Evolutionary conservation across 2,113 vertebrate genomes (phyloP).

Genomic region (Campylomormyrus numenius): DNA sequence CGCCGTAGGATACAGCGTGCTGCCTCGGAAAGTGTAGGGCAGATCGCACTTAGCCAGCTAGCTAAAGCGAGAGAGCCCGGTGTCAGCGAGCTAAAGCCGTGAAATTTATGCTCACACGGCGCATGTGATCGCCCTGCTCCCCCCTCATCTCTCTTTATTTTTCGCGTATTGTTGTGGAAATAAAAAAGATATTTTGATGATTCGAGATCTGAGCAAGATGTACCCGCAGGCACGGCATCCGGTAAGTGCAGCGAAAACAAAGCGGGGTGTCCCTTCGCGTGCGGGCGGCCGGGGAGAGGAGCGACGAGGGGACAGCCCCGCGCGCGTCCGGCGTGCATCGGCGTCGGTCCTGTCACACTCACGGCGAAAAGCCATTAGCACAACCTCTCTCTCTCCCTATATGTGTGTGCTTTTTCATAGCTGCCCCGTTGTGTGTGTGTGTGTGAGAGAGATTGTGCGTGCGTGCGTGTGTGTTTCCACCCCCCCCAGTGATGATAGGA

Average conservation of each 20-base stretch:
- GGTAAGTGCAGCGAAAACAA: constrained; percentile 53
- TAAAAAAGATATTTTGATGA: constrained; percentile 63
- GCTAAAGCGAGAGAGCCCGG: constrained; percentile 3
- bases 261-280: not conserved
- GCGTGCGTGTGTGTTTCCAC: not conserved
- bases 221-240: constrained; percentile 73
- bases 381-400: not conserved
- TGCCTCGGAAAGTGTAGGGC: constrained; percentile 11
- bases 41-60: constrained; percentile 5
- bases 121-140: not conserved
- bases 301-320: not conserved
- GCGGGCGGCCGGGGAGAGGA: not conserved
- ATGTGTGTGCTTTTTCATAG: not conserved
- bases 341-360: constrained; percentile 63
- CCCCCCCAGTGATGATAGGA: constrained; percentile 1
- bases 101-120: constrained; percentile 10
- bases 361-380: constrained; percentile 9
- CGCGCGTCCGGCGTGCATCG: constrained; percentile 38
- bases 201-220: constrained; percentile 76
- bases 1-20: constrained; percentile 11
- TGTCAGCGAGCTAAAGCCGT: constrained; percentile 10
- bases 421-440: constrained; percentile 9
- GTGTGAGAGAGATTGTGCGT: not conserved
- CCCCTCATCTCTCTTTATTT: not conserved
- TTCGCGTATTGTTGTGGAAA: constrained; percentile 23